These are phyloP conservation scores for Incurvaria masculella DNA, from an alignment of 2,888 invertebrate genomes.

Conservation along the genomic window DNA sequence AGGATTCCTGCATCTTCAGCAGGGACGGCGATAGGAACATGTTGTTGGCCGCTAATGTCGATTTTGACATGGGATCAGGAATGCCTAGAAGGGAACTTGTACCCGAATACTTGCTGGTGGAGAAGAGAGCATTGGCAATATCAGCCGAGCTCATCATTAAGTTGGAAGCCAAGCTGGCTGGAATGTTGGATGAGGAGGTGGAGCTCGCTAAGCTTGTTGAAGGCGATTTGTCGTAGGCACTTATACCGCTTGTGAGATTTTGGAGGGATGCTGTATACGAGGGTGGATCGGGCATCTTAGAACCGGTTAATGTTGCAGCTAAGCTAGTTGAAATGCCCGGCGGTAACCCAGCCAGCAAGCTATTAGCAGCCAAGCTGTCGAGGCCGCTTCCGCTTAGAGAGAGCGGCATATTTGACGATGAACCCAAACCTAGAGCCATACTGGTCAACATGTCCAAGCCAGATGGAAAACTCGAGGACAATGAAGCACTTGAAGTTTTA, in stretches of 20 bases:
- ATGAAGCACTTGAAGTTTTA: slow-evolving; percentile 51
- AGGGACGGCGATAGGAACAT: slow-evolving; percentile 74
- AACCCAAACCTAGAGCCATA: slow-evolving; percentile 48
- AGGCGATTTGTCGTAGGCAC: slow-evolving; percentile 38
- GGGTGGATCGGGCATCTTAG: slow-evolving; percentile 45
- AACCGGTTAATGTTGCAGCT: slow-evolving; percentile 39
- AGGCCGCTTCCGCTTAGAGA: slow-evolving; percentile 40
- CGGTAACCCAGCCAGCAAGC: slow-evolving; percentile 42
- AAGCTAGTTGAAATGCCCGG: slow-evolving; percentile 41
- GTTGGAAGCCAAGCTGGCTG: slow-evolving; percentile 56
- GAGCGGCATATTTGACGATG: slow-evolving; percentile 37
- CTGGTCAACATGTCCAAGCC: slow-evolving; percentile 52
- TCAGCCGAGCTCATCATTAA: slow-evolving; percentile 62
- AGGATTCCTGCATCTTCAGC: slow-evolving; percentile 67
- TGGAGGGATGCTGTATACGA: slow-evolving; percentile 47
- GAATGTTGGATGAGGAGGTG: slow-evolving; percentile 43
- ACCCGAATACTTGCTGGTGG: slow-evolving; percentile 62
- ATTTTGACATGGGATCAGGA: slow-evolving; percentile 74
- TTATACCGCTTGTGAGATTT: slow-evolving; percentile 39
- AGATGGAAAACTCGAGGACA: slow-evolving; percentile 47
- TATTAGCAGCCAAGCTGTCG: slow-evolving; percentile 50
- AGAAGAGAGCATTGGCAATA: slow-evolving; percentile 65
- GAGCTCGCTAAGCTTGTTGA: slow-evolving; percentile 50
- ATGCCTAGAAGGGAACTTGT: slow-evolving; percentile 60
- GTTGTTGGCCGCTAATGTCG: slow-evolving; percentile 72